Evolutionary conservation across 2,113 vertebrate genomes (phyloP), one percentile per base, ranked within the genome.

Genomic region (Dicentrarchus labrax): DNA sequence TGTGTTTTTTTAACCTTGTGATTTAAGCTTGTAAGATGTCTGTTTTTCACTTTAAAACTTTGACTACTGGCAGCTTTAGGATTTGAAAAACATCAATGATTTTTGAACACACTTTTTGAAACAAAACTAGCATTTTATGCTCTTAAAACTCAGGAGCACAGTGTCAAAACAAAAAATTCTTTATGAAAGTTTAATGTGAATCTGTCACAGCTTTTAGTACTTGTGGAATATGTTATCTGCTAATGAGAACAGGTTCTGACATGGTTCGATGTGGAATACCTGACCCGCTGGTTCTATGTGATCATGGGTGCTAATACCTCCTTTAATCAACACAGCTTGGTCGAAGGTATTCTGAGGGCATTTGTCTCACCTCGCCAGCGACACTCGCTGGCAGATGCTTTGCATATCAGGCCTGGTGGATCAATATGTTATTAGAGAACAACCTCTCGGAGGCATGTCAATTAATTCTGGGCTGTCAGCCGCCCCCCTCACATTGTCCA

Each of bases 381-480:
- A 96, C 86, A 92, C 78, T 90, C 84, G 82, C 92, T 96, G 95
- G 96, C 95, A 96, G 94, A 94, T 92, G 89, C 93, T 96, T 94
- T 97, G 96, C 96, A 96, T 98, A 97, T 96, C 95, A 96, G 95
- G 94, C 77, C 94, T 92, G 95, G 85, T 78, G 73, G 72, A 98
- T 99, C 97, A 92, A 98, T 99, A 98, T 66, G 84, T 97, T 97
- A 97, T 99, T 98, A 98, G 96, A 97, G 96, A 97, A 97, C 97
- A 96, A 93, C 89, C 93, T 94, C 96, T 97, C 69, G 47, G 89
- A 93, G 94, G 94, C 93, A 94, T 94, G 91, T 95, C 96, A 96
- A 97, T 98, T 97, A 97, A 98, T 97, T 96, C 94, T 80, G 94
- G 95, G 95, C 95, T 96, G 96, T 97, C 96, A 96, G 91, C 85